Conservation (phyloP, 2,888 invertebrate genomes). For the Sialis lutaria region DNA sequence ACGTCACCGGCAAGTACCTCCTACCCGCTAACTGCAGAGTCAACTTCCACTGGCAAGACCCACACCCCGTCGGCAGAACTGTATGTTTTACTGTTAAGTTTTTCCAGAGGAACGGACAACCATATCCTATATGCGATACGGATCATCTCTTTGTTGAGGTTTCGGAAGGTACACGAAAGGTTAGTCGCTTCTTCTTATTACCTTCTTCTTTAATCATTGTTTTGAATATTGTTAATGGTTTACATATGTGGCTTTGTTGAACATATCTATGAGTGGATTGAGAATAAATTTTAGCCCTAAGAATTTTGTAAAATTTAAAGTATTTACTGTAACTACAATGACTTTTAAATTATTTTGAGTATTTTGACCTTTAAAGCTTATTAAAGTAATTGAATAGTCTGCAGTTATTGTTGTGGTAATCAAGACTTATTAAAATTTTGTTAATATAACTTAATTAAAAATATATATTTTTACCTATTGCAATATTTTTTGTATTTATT, state of each 20-base stretch:
- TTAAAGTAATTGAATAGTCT: no score
- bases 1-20: slow-evolving; percentile 82
- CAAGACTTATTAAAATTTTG: no score
- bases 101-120: slow-evolving; percentile 83
- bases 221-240: no score
- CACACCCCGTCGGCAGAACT: slow-evolving; percentile 75
- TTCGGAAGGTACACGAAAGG: slow-evolving; percentile 66
- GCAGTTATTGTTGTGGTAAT: no score
- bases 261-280: no score
- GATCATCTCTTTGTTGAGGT: slow-evolving; percentile 81
- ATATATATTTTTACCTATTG: no score
- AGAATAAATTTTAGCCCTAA: no score
- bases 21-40: slow-evolving; percentile 73
- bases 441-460: no score
- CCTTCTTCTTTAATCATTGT: background rate
- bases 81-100: slow-evolving; percentile 83
- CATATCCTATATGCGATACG: slow-evolving; percentile 86
- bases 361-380: no score
- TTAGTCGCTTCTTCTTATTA: slow-evolving; percentile 16
- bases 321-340: background rate
- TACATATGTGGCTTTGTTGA: no score
- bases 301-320: background rate
- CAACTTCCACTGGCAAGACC: slow-evolving; percentile 83
- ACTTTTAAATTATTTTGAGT: background rate
- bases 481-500: background rate